Conservation (phyloP, 2,797 vertebrate genomes). For the Lithobates sylvaticus region DNA sequence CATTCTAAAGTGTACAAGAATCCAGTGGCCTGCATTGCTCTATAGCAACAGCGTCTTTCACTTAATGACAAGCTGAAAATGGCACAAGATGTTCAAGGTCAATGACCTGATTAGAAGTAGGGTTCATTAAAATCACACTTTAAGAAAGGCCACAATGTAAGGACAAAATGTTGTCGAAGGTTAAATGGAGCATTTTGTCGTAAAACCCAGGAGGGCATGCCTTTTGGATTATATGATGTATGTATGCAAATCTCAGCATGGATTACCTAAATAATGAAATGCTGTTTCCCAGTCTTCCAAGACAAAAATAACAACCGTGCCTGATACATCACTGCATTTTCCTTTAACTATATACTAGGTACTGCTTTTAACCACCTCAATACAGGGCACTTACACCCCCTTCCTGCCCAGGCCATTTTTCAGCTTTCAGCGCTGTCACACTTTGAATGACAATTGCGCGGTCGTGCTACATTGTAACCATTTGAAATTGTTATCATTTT, state of each 20-base stretch:
- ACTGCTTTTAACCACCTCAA: no score
- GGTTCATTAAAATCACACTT: slow-evolving; percentile 67
- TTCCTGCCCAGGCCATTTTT: no score
- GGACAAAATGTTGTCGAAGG: not conserved
- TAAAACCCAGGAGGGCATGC: not conserved
- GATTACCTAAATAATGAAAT: no score
- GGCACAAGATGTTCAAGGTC: slow-evolving; percentile 65
- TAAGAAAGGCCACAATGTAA: slow-evolving; percentile 4
- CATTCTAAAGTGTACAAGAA: slow-evolving; percentile 67
- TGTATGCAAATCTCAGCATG: no score
- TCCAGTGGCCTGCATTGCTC: slow-evolving; percentile 53
- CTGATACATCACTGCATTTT: no score
- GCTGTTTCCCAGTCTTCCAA: no score
- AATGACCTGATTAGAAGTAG: slow-evolving; percentile 62
- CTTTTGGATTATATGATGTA: not conserved
- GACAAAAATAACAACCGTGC: no score
- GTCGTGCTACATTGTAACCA: no score
- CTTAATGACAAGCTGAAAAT: slow-evolving; percentile 55
- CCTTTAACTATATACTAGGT: no score
- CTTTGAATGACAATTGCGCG: no score
- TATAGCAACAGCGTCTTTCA: slow-evolving; percentile 63
- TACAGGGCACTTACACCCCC: no score
- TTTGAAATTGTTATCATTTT: no score
- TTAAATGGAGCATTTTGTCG: not conserved
- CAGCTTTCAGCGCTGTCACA: fast-evolving